Percentiles rank a stretch among this genome's conserved stretches.
These are phyloP conservation scores for Plusia festucae DNA, from an alignment of 2,888 invertebrate genomes.

Conservation along the genomic window DNA sequence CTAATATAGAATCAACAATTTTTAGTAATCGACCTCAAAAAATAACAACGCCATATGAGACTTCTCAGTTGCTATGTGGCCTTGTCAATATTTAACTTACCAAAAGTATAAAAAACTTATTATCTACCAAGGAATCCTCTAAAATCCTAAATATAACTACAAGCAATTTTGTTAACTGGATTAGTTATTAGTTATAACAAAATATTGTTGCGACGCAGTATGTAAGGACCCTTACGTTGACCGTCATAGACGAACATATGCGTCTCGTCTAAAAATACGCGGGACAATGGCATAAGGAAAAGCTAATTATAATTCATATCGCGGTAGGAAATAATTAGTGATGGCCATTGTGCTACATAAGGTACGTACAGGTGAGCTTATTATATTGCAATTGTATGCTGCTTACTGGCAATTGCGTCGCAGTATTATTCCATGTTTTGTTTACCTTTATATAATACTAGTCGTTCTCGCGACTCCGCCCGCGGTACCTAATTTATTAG, in stretches of 20 bases:
- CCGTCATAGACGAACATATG: constrained; percentile 60
- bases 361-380: constrained; percentile 34
- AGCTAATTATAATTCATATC: constrained; percentile 56
- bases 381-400: not conserved
- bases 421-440: not conserved
- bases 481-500: too few relatives aligned
- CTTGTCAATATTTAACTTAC: too few relatives aligned
- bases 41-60: too few relatives aligned
- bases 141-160: too few relatives aligned
- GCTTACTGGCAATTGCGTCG: not conserved
- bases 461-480: too few relatives aligned
- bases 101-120: too few relatives aligned
- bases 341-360: constrained; percentile 15
- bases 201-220: constrained; percentile 21
- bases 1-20: too few relatives aligned
- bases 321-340: constrained; percentile 44
- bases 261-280: constrained; percentile 60
- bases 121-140: too few relatives aligned
- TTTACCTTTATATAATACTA: not conserved
- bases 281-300: constrained; percentile 60
- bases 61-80: too few relatives aligned
- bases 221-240: constrained; percentile 38
- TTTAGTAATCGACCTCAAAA: too few relatives aligned
- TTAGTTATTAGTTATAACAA: too few relatives aligned
- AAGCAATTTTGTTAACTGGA: too few relatives aligned